Conservation (phyloP, 1,140 invertebrate species). For the Drosophila watanabei region DNA sequence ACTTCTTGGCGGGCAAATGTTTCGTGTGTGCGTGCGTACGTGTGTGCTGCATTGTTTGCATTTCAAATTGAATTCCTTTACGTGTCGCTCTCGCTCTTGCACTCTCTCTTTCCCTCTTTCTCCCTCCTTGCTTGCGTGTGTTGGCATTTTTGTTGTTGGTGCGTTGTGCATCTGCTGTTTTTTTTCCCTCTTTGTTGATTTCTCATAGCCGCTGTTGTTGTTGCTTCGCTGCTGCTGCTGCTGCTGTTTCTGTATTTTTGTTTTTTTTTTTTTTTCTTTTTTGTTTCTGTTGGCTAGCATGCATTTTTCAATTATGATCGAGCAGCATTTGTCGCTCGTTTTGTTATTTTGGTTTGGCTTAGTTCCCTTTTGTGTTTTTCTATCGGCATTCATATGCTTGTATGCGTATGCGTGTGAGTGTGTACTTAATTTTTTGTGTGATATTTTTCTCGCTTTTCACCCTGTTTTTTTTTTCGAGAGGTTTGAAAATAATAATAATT, state of each 20-base stretch:
- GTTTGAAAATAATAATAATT: slow-evolving; percentile 36
- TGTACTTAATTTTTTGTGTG: slow-evolving; percentile 33
- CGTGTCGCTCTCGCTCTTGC: slow-evolving; percentile 22
- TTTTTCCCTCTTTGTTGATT: slow-evolving; percentile 58
- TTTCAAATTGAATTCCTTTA: slow-evolving; percentile 82
- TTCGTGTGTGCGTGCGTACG: slow-evolving; percentile 11
- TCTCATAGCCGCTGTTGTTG: slow-evolving; percentile 36
- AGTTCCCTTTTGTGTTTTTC: slow-evolving; percentile 53
- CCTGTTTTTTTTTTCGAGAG: slow-evolving; percentile 25
- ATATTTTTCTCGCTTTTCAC: slow-evolving; percentile 53
- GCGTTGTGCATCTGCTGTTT: slow-evolving; percentile 80
- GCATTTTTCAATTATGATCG: slow-evolving; percentile 82
- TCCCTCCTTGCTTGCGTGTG: slow-evolving; percentile 45
- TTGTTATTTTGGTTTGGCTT: slow-evolving; percentile 81
- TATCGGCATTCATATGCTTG: slow-evolving; percentile 20
- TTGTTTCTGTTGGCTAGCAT: slow-evolving; percentile 54
- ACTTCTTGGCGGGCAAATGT: slow-evolving; percentile 66
- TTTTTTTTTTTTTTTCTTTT: slow-evolving; percentile 27
- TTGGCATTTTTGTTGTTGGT: slow-evolving; percentile 65
- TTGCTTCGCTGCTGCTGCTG: slow-evolving; percentile 23
- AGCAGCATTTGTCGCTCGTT: slow-evolving; percentile 79
- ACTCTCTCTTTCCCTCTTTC: background rate
- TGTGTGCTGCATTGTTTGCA: slow-evolving; percentile 76
- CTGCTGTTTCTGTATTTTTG: slow-evolving; percentile 20
- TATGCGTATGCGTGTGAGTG: background rate